Conservation (phyloP, 2,888 invertebrate genomes). For the Tholera decimalis region DNA sequence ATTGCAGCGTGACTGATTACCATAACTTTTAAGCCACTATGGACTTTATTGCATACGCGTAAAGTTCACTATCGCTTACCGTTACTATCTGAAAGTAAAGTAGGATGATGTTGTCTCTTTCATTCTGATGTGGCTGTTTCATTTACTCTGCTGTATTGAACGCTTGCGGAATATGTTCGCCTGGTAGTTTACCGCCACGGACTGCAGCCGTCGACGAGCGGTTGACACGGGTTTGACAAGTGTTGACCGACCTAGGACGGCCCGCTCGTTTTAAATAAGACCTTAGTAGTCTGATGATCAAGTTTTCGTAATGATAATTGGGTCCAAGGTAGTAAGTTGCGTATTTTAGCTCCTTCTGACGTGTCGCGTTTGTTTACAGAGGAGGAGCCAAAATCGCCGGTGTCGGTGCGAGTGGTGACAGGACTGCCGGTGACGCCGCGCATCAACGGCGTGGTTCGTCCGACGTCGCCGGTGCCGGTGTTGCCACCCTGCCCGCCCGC, state of each 20-base stretch:
- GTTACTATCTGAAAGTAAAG: slow-evolving; percentile 59
- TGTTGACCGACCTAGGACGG: slow-evolving; percentile 75
- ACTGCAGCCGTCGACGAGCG: slow-evolving; percentile 89
- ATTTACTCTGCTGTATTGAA: slow-evolving; percentile 67
- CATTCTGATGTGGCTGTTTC: slow-evolving; percentile 72
- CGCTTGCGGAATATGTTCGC: slow-evolving; percentile 80
- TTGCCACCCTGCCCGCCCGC: slow-evolving; percentile 68
- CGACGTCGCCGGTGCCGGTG: slow-evolving; percentile 70
- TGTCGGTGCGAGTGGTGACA: slow-evolving; percentile 85
- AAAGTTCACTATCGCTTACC: slow-evolving; percentile 71
- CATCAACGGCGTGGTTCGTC: slow-evolving; percentile 81
- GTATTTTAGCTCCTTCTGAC: slow-evolving; percentile 53
- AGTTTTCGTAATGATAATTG: slow-evolving; percentile 31
- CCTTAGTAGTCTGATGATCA: slow-evolving; percentile 29
- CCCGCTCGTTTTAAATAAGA: slow-evolving; percentile 47
- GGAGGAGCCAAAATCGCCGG: slow-evolving; percentile 88
- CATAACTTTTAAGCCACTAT: slow-evolving; percentile 61
- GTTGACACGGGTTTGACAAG: slow-evolving; percentile 89
- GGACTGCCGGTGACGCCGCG: slow-evolving; percentile 82
- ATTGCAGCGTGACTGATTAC: slow-evolving; percentile 81
- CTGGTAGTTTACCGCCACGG: slow-evolving; percentile 91
- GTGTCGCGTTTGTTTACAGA: slow-evolving; percentile 82
- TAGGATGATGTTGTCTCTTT: slow-evolving; percentile 70
- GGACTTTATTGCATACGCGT: slow-evolving; percentile 64
- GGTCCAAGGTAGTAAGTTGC: slow-evolving; percentile 12